Evolutionary conservation across 2,113 vertebrate species (phyloP).

Genomic region (Struthidea cinerea): DNA sequence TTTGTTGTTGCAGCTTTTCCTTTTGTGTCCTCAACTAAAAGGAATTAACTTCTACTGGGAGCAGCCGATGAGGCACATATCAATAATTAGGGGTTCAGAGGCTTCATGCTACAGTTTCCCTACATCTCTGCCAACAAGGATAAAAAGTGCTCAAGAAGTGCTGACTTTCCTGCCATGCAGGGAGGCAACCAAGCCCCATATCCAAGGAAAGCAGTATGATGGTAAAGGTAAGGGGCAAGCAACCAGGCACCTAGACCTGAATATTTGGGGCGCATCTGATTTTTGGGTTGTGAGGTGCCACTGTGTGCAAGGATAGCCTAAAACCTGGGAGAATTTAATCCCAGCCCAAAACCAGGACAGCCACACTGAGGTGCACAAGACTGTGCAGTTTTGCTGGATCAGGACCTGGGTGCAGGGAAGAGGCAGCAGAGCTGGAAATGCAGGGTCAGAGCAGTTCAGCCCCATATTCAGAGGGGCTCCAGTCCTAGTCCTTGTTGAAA

Average conservation of each 20-base stretch:
- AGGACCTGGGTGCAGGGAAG: neutral
- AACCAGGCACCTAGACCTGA: neutral
- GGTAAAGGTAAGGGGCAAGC: neutral
- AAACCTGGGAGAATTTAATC: neutral
- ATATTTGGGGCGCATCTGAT: neutral
- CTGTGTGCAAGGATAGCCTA: neutral
- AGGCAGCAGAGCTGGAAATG: neutral
- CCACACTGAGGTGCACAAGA: fast-evolving
- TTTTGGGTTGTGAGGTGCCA: neutral
- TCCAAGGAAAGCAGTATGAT: neutral
- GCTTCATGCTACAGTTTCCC: neutral
- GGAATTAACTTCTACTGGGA: neutral
- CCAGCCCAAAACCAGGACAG: neutral
- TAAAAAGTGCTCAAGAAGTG: neutral
- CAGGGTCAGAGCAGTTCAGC: constrained; percentile 36
- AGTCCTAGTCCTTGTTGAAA: neutral
- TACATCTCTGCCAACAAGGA: neutral
- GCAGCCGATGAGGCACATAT: neutral
- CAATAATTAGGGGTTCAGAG: neutral
- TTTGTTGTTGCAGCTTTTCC: neutral
- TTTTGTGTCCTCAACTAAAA: neutral
- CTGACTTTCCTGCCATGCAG: neutral
- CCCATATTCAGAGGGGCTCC: neutral
- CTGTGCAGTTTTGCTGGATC: neutral
- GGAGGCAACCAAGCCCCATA: neutral